Evolutionary conservation across 2,113 vertebrate genomes (phyloP).

Genomic region (Puffinus mauretanicus): DNA sequence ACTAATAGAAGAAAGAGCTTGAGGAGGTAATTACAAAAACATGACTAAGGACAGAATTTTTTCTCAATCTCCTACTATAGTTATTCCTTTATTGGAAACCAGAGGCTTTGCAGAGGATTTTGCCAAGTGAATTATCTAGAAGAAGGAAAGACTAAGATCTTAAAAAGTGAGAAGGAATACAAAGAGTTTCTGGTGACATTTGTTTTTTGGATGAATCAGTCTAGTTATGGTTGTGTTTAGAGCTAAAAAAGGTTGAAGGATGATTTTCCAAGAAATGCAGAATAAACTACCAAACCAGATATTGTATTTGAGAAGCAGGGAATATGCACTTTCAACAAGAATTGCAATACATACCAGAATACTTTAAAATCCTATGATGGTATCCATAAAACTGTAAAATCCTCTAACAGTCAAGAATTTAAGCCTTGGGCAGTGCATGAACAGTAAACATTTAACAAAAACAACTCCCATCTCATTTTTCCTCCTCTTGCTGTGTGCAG

Average conservation of each 20-base stretch:
- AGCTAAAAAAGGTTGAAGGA: neutral
- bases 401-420: constrained; percentile 24
- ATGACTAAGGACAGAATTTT: neutral
- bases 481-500: neutral
- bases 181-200: neutral
- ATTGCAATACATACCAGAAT: neutral
- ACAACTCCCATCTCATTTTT: neutral
- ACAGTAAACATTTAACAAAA: neutral
- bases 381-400: neutral
- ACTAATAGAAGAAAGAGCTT: neutral
- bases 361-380: neutral
- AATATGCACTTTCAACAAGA: neutral
- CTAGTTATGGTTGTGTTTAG: neutral
- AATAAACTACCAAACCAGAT: neutral
- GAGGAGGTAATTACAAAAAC: constrained; percentile 30
- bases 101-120: neutral
- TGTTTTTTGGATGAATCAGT: neutral
- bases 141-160: neutral
- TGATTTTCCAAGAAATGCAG: neutral
- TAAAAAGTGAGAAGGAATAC: neutral
- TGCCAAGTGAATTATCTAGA: neutral
- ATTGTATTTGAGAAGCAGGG: neutral
- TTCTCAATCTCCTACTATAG: neutral
- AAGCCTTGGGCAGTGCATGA: neutral
- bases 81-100: constrained; percentile 18